Conservation (phyloP, 2,888 invertebrate genomes). For the Drosophila phalerata region DNA sequence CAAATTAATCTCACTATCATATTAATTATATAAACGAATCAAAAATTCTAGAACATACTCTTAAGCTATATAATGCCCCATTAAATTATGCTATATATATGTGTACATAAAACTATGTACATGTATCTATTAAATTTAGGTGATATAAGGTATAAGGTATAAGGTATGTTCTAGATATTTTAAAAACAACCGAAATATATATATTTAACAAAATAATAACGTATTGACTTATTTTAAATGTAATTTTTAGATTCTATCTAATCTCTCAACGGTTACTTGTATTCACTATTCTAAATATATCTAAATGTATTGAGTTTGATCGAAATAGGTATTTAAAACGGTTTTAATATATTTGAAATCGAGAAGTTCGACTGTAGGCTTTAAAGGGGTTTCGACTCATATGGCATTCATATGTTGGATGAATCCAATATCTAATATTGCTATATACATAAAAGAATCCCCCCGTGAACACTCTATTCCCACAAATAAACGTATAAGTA, state of each 20-base stretch:
- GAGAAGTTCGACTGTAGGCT: not conserved
- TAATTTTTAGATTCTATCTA: too few relatives aligned
- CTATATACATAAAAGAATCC: not conserved
- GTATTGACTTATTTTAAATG: too few relatives aligned
- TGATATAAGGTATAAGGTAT: too few relatives aligned
- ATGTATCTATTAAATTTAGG: too few relatives aligned
- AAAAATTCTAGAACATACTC: slow-evolving; percentile 1
- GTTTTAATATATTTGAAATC: not conserved
- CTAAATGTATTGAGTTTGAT: not conserved
- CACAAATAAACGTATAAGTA: not conserved
- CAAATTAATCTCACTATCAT: not conserved
- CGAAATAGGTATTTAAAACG: not conserved
- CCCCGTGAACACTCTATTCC: not conserved
- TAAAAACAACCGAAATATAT: too few relatives aligned
- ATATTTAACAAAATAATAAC: too few relatives aligned
- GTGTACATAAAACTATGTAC: too few relatives aligned
- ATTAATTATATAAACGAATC: not conserved
- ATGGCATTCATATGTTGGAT: not conserved
- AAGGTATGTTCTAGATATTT: too few relatives aligned
- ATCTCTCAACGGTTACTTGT: not conserved
- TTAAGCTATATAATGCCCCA: not conserved
- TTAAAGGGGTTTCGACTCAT: not conserved
- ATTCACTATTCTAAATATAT: not conserved
- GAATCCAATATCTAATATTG: not conserved
- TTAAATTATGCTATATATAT: not conserved